A percentile compares a stretch with the other conserved stretches of the same genome.
phyloP scores from a whole-genome alignment of 2,113 vertebrate species.

The Colossoma macropomum region DNA sequence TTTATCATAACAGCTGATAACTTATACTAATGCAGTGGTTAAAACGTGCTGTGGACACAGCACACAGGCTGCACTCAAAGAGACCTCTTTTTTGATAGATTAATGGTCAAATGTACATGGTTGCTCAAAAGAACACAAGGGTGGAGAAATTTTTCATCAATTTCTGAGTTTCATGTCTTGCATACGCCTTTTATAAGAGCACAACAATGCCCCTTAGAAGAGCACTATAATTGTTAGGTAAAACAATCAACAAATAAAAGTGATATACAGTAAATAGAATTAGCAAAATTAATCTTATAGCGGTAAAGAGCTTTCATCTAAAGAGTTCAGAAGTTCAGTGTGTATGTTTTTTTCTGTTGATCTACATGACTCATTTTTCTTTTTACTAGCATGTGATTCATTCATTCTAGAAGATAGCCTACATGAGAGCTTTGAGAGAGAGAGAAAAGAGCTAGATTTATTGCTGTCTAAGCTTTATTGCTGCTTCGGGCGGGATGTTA shows the following conservation, averaged over 20 bases:
- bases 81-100: too few species aligned
- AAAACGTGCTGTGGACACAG: background rate
- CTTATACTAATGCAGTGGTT: background rate
- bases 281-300: background rate
- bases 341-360: background rate
- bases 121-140: too few species aligned
- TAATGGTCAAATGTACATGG: too few species aligned
- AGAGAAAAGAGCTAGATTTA: background rate
- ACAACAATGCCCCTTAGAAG: too few species aligned
- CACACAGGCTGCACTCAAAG: background rate
- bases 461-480: slow-evolving; percentile 9
- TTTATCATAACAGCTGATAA: background rate
- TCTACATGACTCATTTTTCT: background rate
- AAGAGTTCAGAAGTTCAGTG: background rate
- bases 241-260: background rate
- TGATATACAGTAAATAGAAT: background rate
- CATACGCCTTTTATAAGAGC: too few species aligned
- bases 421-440: background rate
- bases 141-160: too few species aligned
- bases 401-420: background rate
- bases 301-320: background rate
- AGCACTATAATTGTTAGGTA: background rate
- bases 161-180: too few species aligned
- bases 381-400: slow-evolving; percentile 24
- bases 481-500: slow-evolving; percentile 16